Base-by-base conservation (phyloP, 1,140 invertebrate genomes). In the Protaetia brevitarsis region DNA sequence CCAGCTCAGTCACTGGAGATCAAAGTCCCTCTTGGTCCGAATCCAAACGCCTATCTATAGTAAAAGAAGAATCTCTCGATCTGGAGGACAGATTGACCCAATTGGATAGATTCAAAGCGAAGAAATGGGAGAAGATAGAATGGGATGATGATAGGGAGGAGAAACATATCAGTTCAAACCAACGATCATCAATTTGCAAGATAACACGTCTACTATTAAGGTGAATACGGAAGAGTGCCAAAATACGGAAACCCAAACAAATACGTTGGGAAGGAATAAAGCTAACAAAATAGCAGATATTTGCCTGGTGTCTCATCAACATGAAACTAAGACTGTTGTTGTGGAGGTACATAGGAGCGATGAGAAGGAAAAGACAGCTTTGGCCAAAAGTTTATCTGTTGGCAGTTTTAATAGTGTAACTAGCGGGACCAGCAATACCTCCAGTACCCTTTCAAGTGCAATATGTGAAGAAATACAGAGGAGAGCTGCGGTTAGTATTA, bases 1-100 rank as follows among this genome's bases (percentile, higher is more conserved):
- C 89, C 10, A 91, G 89, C 68, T 89, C 87, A 16, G 85, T 89
- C 1, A 89, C 88, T 5, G 89, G 88, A 7, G 89, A 90, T 72
- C 82, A 87, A 69, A 88, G 86, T 74, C 87, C 86, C 6, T 86
- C 75, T 67, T 86, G 80, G 82, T 85, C 72, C 59, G 83, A 85
- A 66, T 81, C 81, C 13, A 86, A 89, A 71, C 75, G 87, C 1
- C 78, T 89, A 10, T 89, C 88, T 0, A 86, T 87, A 31, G 87
- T 90, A 11, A 85, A 85, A 51, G 88, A 89, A 69, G 86, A 88
- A 72, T 82, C 82, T 10, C 77, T 77, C 26, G 77, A 78, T 68
- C 68, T 77, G 45, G 83, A 83, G 69, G 83, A 85, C 65, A 79
- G 83, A 51, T 71, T 77, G 11, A 68, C 72, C 23, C 71, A 77